A percentile compares a stretch with the other conserved stretches of the same genome.
phyloP scores from a whole-genome alignment of 2,888 invertebrate species.

The Conus canariensis region DNA sequence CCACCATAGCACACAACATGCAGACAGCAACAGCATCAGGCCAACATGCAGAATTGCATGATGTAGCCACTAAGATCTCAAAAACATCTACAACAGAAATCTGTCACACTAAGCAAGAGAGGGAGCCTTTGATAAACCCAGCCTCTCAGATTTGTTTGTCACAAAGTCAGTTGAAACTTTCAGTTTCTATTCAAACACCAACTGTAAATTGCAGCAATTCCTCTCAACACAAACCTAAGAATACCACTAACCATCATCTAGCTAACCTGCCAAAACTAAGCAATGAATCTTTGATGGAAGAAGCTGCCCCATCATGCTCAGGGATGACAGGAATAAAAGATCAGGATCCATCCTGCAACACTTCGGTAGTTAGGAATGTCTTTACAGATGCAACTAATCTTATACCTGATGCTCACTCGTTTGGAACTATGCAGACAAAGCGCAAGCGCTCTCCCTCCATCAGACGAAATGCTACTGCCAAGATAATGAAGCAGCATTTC shows the following conservation, averaged over 20 bases:
- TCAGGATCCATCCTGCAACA: neutral
- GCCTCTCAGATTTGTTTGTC: neutral
- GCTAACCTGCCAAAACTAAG: neutral
- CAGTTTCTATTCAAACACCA: constrained; percentile 12
- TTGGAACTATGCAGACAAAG: neutral
- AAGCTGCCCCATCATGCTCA: neutral
- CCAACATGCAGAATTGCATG: neutral
- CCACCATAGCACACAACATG: constrained; percentile 40
- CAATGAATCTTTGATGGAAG: neutral
- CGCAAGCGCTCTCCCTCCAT: neutral
- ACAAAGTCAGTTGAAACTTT: neutral
- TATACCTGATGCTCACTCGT: neutral
- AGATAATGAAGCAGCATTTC: neutral
- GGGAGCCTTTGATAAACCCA: neutral
- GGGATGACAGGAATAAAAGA: neutral
- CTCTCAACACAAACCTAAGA: neutral
- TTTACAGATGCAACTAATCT: neutral
- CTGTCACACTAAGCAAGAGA: neutral
- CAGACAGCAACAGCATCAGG: neutral
- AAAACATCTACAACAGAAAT: neutral
- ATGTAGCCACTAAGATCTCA: neutral
- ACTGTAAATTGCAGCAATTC: neutral
- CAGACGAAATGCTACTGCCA: neutral
- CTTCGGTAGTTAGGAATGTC: neutral
- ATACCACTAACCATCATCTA: neutral